A percentile compares a stretch with the other conserved stretches of the same genome.
phyloP scores from a whole-genome alignment of 2,797 vertebrate species.

The Alouatta caraya region DNA sequence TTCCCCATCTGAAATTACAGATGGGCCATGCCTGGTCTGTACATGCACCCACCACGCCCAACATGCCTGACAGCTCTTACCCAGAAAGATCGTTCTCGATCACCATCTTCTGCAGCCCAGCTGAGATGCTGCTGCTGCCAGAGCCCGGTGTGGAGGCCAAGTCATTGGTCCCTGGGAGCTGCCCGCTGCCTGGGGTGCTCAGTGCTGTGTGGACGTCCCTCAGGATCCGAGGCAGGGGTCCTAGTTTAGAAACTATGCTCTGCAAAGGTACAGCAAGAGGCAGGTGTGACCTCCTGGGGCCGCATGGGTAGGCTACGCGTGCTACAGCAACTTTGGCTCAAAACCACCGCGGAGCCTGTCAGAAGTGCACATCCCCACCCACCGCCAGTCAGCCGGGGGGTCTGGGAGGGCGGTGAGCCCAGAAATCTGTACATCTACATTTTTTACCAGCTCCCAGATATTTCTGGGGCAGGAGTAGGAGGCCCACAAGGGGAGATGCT shows the following conservation, averaged over 20 bases:
- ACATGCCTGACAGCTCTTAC: slow-evolving; percentile 84
- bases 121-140: slow-evolving; percentile 91
- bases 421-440: no score
- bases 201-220: slow-evolving; percentile 94
- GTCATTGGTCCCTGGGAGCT: slow-evolving; percentile 86
- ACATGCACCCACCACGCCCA: fast-evolving
- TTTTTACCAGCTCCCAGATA: background rate
- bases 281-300: slow-evolving; percentile 2
- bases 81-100: slow-evolving; percentile 96
- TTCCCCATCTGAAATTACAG: background rate
- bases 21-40: background rate
- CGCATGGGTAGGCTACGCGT: background rate
- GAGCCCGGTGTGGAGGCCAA: slow-evolving; percentile 88
- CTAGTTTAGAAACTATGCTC: slow-evolving; percentile 92
- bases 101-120: slow-evolving; percentile 97
- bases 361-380: background rate
- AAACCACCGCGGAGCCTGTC: fast-evolving
- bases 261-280: slow-evolving; percentile 73
- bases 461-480: background rate
- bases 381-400: background rate
- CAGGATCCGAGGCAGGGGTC: slow-evolving; percentile 95
- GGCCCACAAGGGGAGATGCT: background rate
- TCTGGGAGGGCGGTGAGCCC: background rate
- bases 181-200: slow-evolving; percentile 90
- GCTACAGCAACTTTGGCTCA: background rate